Evolutionary conservation across 2,888 invertebrate species (phyloP), one percentile per base, ranked within the genome.

Genomic region (Chironomus riparius): DNA sequence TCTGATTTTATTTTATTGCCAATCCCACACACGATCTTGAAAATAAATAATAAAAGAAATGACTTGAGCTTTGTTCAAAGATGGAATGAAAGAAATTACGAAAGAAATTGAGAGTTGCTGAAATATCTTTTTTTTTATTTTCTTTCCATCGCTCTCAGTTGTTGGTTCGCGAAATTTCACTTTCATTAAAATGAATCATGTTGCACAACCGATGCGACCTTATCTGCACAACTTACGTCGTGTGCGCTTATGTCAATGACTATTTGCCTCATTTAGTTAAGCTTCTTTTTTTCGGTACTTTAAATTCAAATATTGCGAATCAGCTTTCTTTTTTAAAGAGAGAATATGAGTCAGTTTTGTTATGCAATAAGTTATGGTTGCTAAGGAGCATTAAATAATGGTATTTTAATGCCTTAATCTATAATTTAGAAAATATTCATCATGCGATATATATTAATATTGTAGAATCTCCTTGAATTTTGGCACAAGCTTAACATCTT

Each of bases 151-250:
- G 38, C 38, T 38, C 38, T 38, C 38, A 2, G 38, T 38, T 38
- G 38, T 38, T 1, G 7, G 2, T 56, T 18, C 24, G 65, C 65
- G 65, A 65, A 65, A 65, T 65, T 65, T 65, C 65, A 65, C 65
- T 65, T 65, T 65, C 65, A 21, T 65, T 24, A 21, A 21, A 24
- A 10, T 21, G 22, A 21, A 56, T 7, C 56, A 15, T 10, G 65
- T 65, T 65, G 65, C 65, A 65, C 65, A 65, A 65, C 24, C 65
- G 62, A 62, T 62, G 21, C 65, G 65, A 65, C 65, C 65, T 65
- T 65, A 15, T 56, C 18, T 56, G n/a, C 56, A 18, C 38, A 38
- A 10, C 38, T 38, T 38, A 38, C 38, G 38, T 38, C 38, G 38
- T 38, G 38, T 38, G 10, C 38, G 38, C 38, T 38, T 38, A 38